A percentile compares a stretch with the other conserved stretches of the same genome.
Evolutionary conservation across 2,113 vertebrate genomes (phyloP).

Genomic region (Rhinogobius similis): DNA sequence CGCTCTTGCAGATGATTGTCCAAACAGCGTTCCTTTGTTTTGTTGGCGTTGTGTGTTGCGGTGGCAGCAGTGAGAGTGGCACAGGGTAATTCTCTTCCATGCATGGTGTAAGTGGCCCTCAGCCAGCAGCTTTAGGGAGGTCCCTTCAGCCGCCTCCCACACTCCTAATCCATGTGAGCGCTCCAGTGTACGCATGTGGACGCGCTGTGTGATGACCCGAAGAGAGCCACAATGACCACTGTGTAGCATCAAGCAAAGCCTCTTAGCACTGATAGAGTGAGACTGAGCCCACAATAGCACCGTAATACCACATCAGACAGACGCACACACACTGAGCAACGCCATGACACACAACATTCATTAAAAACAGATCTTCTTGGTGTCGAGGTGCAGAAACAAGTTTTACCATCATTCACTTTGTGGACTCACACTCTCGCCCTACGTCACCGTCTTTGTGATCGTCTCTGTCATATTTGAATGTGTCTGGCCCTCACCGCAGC

Average conservation of each 20-base stretch:
- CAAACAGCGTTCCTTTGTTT: not conserved
- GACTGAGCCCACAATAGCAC: conserved; percentile 72
- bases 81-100: conserved; percentile 35
- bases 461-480: not conserved
- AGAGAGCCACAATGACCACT: conserved; percentile 56
- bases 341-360: conserved; percentile 49
- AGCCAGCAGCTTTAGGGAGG: conserved; percentile 63
- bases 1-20: too few relatives aligned
- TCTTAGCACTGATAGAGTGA: conserved; percentile 66
- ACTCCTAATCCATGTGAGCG: conserved; percentile 55
- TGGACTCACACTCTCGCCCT: too few relatives aligned
- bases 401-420: not conserved
- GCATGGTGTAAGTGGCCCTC: conserved; percentile 52
- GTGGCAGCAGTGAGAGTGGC: conserved; percentile 10
- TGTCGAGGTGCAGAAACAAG: conserved; percentile 47
- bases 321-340: conserved; percentile 33
- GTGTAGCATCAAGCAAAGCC: conserved; percentile 66
- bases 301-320: conserved; percentile 69
- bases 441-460: not conserved
- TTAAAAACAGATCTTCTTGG: conserved; percentile 66
- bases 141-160: conserved; percentile 65
- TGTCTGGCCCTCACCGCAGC: conserved; percentile 5
- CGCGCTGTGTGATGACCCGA: conserved; percentile 58
- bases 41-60: not conserved
- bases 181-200: conserved; percentile 15